These are phyloP conservation scores for Crocallis elinguaria DNA, from an alignment of 2,888 invertebrate species.

Conservation along the genomic window DNA sequence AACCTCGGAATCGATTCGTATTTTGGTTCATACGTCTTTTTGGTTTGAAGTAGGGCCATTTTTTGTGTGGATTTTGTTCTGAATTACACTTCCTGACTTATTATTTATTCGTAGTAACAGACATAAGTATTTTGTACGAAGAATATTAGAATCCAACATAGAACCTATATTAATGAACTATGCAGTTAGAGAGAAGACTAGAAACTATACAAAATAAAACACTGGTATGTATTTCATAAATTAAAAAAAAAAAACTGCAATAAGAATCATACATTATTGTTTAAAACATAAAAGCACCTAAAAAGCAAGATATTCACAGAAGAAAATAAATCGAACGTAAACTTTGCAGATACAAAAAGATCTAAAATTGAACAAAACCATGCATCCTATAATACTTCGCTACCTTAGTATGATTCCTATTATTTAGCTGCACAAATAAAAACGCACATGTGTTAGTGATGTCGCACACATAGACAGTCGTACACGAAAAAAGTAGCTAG, in stretches of 20 bases:
- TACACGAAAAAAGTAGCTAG: slow-evolving; percentile 30
- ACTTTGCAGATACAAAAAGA: slow-evolving; percentile 13
- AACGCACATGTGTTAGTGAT: slow-evolving; percentile 78
- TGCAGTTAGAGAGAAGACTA: not conserved
- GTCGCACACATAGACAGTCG: slow-evolving; percentile 40
- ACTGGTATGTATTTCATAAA: not conserved
- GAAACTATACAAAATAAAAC: not conserved
- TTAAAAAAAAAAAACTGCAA: not conserved
- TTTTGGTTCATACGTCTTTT: too few relatives aligned
- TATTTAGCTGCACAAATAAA: slow-evolving; percentile 86
- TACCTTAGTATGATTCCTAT: slow-evolving; percentile 85
- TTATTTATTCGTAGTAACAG: too few relatives aligned
- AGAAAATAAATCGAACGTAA: not conserved
- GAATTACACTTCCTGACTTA: too few relatives aligned
- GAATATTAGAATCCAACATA: too few relatives aligned
- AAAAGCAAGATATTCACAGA: not conserved
- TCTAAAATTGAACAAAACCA: slow-evolving; percentile 37
- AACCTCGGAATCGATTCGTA: too few relatives aligned
- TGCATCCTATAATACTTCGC: slow-evolving; percentile 62
- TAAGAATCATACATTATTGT: not conserved
- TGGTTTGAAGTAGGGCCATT: too few relatives aligned
- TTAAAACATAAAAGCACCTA: slow-evolving; percentile 4
- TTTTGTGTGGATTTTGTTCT: too few relatives aligned
- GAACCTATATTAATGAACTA: not conserved
- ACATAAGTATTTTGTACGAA: too few relatives aligned